phyloP scores from a whole-genome alignment of 2,797 vertebrate genomes.

The Periophthalmus magnuspinnatus region DNA sequence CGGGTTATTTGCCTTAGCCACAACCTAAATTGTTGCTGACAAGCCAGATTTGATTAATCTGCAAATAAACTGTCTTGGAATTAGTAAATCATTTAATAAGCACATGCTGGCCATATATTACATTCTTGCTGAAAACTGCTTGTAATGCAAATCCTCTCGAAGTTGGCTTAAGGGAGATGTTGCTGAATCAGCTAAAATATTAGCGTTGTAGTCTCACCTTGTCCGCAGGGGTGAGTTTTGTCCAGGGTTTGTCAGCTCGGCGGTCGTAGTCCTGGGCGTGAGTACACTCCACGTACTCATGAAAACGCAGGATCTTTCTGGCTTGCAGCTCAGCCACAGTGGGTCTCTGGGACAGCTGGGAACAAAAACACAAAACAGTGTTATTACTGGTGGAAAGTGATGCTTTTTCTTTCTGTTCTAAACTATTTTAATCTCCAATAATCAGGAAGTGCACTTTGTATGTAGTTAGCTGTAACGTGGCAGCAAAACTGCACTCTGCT shows the following conservation, averaged over 20 bases:
- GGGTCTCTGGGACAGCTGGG: conserved; percentile 92
- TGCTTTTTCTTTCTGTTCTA: no score
- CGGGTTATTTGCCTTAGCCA: background rate
- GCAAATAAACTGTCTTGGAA: no score
- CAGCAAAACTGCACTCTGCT: no score
- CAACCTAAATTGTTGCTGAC: background rate
- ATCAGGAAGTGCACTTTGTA: no score
- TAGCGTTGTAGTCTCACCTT: conserved; percentile 76
- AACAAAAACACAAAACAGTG: background rate
- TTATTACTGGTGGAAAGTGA: background rate
- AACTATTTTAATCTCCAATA: no score
- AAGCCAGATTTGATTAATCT: background rate
- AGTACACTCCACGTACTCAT: conserved; percentile 93
- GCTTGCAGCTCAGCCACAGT: conserved; percentile 93
- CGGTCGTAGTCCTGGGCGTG: conserved; percentile 95
- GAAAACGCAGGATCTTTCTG: conserved; percentile 95
- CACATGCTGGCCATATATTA: background rate
- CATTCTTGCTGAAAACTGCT: conserved; percentile 30
- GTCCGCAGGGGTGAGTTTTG: conserved; percentile 93
- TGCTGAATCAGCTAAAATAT: conserved; percentile 7
- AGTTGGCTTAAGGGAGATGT: background rate
- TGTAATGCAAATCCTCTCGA: background rate
- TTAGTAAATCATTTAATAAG: background rate
- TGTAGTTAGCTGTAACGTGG: no score
- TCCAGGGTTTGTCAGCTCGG: conserved; percentile 94